phyloP scores from a whole-genome alignment of 2,797 vertebrate species.

The Salarias fasciatus region DNA sequence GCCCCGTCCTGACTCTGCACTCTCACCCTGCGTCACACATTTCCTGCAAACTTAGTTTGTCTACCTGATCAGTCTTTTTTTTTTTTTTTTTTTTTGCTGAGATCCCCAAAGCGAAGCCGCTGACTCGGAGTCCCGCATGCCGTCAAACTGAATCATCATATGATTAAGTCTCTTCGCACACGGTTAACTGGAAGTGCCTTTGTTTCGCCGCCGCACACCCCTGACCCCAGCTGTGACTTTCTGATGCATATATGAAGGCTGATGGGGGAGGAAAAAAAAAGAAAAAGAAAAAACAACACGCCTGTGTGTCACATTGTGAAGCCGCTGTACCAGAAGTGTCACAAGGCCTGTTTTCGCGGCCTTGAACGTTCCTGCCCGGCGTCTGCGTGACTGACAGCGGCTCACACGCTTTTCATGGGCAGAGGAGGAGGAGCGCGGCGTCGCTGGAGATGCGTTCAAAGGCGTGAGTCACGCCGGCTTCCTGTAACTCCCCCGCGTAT shows the following conservation, averaged over 20 bases:
- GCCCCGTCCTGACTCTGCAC: constrained; percentile 42
- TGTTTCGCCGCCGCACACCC: constrained; percentile 43
- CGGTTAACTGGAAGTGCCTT: constrained; percentile 65
- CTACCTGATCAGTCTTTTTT: constrained; percentile 16
- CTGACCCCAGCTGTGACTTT: constrained; percentile 48
- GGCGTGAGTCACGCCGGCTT: constrained; percentile 66
- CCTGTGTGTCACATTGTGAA: constrained; percentile 45
- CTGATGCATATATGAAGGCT: constrained; percentile 29
- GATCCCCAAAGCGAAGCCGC: constrained; percentile 55
- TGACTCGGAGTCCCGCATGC: constrained; percentile 57
- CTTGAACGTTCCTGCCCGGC: constrained; percentile 41
- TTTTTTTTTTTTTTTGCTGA: constrained; percentile 44
- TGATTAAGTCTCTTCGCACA: constrained; percentile 67
- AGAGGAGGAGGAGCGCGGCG: constrained; percentile 42
- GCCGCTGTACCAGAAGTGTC: constrained; percentile 67
- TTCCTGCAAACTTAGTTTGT: neutral
- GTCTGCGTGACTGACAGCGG: constrained; percentile 56
- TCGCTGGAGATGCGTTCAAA: constrained; percentile 54
- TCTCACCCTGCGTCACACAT: constrained; percentile 20
- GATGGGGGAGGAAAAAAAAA: constrained; percentile 42
- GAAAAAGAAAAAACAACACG: no score
- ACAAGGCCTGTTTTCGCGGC: constrained; percentile 54
- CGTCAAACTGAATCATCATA: constrained; percentile 70
- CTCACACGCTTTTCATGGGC: constrained; percentile 57
- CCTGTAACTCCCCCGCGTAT: constrained; percentile 61